Conservation (phyloP, 2,113 vertebrate genomes). For the Emydura subglobosa region DNA sequence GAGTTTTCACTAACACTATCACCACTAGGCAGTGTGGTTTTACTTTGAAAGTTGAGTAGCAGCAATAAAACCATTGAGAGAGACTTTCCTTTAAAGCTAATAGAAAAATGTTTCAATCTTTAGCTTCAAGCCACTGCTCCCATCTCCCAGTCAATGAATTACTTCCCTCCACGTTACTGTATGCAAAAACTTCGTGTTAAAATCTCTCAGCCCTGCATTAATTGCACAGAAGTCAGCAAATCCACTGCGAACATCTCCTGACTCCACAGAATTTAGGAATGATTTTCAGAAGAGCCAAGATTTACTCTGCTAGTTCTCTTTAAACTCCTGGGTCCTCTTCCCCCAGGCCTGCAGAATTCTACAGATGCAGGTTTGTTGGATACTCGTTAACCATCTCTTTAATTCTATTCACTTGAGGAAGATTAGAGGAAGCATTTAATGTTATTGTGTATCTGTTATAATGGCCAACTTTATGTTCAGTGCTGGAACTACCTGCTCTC, state of each 20-base stretch:
- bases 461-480: background rate
- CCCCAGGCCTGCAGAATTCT: background rate
- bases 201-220: background rate
- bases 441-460: background rate
- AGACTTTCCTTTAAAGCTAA: background rate
- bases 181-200: conserved; percentile 31
- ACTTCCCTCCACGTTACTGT: background rate
- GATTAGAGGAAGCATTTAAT: background rate
- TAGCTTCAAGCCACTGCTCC: background rate
- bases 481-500: background rate
- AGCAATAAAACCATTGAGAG: background rate
- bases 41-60: background rate
- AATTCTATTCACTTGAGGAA: conserved; percentile 1
- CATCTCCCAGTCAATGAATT: background rate
- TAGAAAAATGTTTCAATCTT: conserved; percentile 17
- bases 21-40: background rate
- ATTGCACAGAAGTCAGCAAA: conserved; percentile 9
- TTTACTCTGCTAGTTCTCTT: background rate
- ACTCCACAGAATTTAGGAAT: background rate
- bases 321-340: background rate
- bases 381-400: background rate
- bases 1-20: background rate
- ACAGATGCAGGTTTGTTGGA: background rate
- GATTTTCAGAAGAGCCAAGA: background rate
- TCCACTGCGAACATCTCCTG: background rate